Percentiles rank a stretch among this genome's conserved stretches.
Evolutionary conservation across 2,113 vertebrate genomes (phyloP).

Genomic region (Psittacula cyanocephala): DNA sequence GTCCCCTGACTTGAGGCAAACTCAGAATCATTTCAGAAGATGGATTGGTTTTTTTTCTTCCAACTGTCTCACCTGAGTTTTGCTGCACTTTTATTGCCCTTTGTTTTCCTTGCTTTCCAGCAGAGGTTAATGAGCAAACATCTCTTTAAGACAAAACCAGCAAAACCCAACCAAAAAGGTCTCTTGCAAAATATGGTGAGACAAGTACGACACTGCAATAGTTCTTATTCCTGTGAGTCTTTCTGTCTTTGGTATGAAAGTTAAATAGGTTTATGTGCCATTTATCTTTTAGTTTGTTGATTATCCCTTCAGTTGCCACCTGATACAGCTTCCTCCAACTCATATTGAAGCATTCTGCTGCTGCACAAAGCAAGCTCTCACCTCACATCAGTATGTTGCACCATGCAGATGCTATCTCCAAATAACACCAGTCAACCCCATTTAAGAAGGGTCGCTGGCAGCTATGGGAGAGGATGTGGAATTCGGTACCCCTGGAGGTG

Average conservation of each 20-base stretch:
- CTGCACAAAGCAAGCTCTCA: background rate
- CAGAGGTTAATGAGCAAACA: conserved; percentile 32
- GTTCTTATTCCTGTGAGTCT: background rate
- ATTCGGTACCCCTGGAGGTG: background rate
- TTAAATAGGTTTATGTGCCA: background rate
- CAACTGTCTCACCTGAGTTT: background rate
- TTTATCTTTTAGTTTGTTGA: background rate
- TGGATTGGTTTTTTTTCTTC: background rate
- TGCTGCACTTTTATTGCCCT: conserved; percentile 18
- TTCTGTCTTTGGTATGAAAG: background rate
- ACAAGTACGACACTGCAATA: background rate
- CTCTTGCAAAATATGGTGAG: background rate
- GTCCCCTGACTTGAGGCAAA: background rate
- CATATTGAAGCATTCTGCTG: background rate
- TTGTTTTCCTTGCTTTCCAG: conserved; percentile 31
- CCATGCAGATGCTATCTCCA: background rate
- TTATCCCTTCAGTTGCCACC: background rate
- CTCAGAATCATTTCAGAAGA: background rate
- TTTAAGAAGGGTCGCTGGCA: conserved; percentile 17
- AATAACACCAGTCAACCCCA: background rate
- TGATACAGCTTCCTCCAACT: background rate
- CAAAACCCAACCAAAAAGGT: background rate
- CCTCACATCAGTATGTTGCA: background rate
- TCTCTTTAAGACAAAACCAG: background rate
- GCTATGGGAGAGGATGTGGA: background rate